Base-by-base conservation (phyloP, 2,113 vertebrate species). In the Melierax canorus region DNA sequence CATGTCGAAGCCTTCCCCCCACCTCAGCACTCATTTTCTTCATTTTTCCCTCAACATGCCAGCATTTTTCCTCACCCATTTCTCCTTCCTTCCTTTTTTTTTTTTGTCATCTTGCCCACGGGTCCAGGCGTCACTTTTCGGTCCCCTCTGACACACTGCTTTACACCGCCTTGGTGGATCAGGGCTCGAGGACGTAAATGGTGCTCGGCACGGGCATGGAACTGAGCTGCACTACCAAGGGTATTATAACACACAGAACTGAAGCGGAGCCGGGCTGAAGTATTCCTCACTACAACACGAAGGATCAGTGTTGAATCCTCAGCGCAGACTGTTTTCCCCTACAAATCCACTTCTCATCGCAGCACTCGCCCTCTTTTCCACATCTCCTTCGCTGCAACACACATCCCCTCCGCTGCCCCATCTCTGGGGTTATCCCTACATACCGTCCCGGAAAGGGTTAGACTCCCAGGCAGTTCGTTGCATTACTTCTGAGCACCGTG, bases 151-250 rank as follows among this genome's bases (percentile, higher is more conserved):
- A 82, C 73, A 78, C 36, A n/a, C 22, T 12, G 21, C 36, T 77
- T 62, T 23, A 74, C 6, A 6, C 29, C 11, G 8, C 34, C 20
- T 21, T 23, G 13, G 24, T 23, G 26, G 34, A 56, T 81, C 14
- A 21, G n/a, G 9, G 26, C 12, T 18, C 1, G 0, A 75, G 51
- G 23, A 66, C 32, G 11, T 14, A 48, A 71, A 41, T 3, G 23
- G 48, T 27, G 30, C 26, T 39, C 1, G 1, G 20, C 18, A 41
- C 7, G 8, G 2, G 11, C 23, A 17, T 2, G 11, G 39, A 80
- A 26, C 16, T 59, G 20, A 90, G 27, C 74, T 38, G n/a, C 39
- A 15, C 45, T 20, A 46, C 22, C 16, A 59, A 72, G 15, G 15
- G n/a, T 68, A 50, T 46, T 59, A n/a, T 2, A 72, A 83, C 1